Base-by-base conservation (phyloP, 2,888 invertebrate genomes). In the Polylopha cassiicola region DNA sequence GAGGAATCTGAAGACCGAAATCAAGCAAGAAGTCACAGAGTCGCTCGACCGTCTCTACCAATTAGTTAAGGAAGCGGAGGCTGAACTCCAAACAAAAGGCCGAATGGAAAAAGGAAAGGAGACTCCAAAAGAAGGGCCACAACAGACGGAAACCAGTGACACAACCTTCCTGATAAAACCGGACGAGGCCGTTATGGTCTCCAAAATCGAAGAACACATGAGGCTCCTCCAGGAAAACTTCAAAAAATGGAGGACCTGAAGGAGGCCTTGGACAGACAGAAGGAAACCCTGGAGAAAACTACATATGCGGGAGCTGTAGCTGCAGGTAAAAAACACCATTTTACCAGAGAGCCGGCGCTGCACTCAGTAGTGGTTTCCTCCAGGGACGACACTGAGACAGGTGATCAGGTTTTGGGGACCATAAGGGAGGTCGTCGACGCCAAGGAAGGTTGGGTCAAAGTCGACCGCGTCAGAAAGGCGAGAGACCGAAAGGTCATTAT, bases 391-490 rank as follows among this genome's bases (percentile, higher is more conserved):
- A 14, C 2, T 3, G 37, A 43, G 6, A 43, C 30, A 1, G 16
- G n/a, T 29, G 45, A 37, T 2, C 18, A 38, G 4, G 44, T 44
- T 1, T 1, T 45, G 5, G 17, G 20, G 1, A 31, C n/a, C n/a
- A n/a, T 44, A 1, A 36, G 43, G 15, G 13, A 10, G 5, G 36
- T 29, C 0, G 20, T 46, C 0, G 31, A 41, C 1, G 44, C 46
- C 0, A 46, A 36, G 11, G 36, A 33, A 1, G 39, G 8, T 1
- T 23, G 46, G 11, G 4, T 44, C 2, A 20, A 14, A 18, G 21
- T 49, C 1, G 44, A 43, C 2, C 22, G 13, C n/a, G 9, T 46
- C 0, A 37, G 43, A 10, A 49, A 49, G 5, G 34, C 37, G 1
- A 43, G 30, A 24, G 27, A 49, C 21, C 6, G 26, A 5, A 44